Evolutionary conservation across 2,113 vertebrate genomes (phyloP).

Genomic region (Psophia crepitans): DNA sequence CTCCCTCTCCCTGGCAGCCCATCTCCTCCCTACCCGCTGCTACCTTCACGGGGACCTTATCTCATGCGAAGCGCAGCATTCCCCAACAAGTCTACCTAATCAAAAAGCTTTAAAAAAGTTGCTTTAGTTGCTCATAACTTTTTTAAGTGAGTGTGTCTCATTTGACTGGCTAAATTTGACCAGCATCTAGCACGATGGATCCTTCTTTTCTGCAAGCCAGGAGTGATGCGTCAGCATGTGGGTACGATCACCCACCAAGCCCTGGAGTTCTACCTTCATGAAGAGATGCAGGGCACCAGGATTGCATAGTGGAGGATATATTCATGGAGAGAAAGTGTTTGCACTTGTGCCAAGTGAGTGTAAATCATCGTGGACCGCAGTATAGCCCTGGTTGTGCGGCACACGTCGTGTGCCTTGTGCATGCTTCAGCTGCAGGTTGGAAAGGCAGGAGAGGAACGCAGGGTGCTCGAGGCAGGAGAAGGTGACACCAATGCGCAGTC

Average conservation of each 20-base stretch:
- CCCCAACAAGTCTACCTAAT: background rate
- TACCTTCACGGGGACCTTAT: rapidly evolving
- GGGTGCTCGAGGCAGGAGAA: background rate
- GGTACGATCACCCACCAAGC: background rate
- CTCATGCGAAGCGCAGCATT: background rate
- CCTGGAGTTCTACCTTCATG: background rate
- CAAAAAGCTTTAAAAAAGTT: background rate
- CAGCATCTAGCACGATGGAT: background rate
- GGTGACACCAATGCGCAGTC: background rate
- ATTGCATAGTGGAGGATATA: rapidly evolving
- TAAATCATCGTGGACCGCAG: rapidly evolving
- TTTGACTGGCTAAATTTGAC: background rate
- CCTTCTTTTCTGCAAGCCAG: background rate
- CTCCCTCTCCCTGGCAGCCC: background rate
- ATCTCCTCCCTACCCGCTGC: background rate
- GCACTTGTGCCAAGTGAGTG: background rate
- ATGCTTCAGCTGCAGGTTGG: background rate
- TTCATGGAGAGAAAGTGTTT: background rate
- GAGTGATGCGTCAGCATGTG: background rate
- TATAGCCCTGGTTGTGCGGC: background rate
- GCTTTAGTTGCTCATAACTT: background rate
- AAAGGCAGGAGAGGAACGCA: background rate
- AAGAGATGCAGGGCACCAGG: background rate
- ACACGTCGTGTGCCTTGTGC: background rate
- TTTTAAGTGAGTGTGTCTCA: background rate